phyloP scores from a whole-genome alignment of 2,888 invertebrate genomes.

The Lobophora halterata region DNA sequence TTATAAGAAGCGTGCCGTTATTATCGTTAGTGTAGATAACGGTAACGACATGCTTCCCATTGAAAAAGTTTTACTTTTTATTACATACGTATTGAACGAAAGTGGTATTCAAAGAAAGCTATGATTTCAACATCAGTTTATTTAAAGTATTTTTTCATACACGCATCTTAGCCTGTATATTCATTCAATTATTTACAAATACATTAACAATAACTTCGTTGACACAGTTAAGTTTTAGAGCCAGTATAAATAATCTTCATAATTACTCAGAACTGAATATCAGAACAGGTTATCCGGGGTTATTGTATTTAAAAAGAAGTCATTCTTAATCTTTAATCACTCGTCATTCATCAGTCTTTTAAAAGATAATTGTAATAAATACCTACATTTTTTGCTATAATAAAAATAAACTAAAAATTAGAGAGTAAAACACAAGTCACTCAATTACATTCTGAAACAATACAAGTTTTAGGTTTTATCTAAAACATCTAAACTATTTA shows the following conservation, averaged over 20 bases:
- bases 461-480: constrained; percentile 1
- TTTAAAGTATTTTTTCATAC: constrained; percentile 22
- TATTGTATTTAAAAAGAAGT: constrained; percentile 36
- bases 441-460: constrained; percentile 6
- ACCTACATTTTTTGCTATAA: constrained; percentile 15
- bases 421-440: constrained; percentile 5
- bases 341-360: constrained; percentile 65
- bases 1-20: too few relatives aligned
- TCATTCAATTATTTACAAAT: constrained; percentile 22
- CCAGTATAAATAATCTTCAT: constrained; percentile 4
- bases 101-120: too few relatives aligned
- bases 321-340: constrained; percentile 31
- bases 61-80: too few relatives aligned
- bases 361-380: too few relatives aligned
- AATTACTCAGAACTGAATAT: neutral
- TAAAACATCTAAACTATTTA: constrained; percentile 15
- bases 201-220: constrained; percentile 27
- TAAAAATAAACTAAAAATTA: constrained; percentile 1
- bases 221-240: constrained; percentile 24
- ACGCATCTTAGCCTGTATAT: constrained; percentile 6
- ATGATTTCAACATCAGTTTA: constrained; percentile 29
- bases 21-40: too few relatives aligned
- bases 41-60: too few relatives aligned
- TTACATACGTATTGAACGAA: too few relatives aligned
- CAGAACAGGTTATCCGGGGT: constrained; percentile 7